phyloP scores from a whole-genome alignment of 2,797 vertebrate species.

The Chelon labrosus region DNA sequence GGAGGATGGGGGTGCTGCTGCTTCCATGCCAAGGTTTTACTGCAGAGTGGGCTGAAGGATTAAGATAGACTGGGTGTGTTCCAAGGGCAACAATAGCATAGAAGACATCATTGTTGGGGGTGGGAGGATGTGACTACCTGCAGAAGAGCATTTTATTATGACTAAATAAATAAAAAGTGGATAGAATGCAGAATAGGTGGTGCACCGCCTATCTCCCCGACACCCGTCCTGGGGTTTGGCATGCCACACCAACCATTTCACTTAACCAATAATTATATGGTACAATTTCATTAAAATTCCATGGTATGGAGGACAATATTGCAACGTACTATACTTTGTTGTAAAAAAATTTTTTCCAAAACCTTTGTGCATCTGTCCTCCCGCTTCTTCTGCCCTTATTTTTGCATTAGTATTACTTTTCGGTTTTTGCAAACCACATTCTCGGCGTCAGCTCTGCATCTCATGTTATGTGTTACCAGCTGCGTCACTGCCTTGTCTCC shows the following conservation, averaged over 20 bases:
- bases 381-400: constrained; percentile 6
- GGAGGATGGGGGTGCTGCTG: constrained; percentile 74
- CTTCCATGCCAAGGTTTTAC: constrained; percentile 84
- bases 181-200: constrained; percentile 19
- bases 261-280: neutral
- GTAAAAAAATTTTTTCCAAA: constrained; percentile 3
- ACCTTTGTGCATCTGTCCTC: constrained; percentile 20
- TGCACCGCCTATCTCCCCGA: neutral
- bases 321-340: constrained; percentile 15
- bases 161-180: constrained; percentile 51
- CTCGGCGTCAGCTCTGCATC: constrained; percentile 32
- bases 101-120: constrained; percentile 74
- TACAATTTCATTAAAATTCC: neutral
- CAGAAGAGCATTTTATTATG: constrained; percentile 59
- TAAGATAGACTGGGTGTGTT: constrained; percentile 85
- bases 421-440: constrained; percentile 12
- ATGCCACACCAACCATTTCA: constrained; percentile 16
- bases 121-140: constrained; percentile 82
- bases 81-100: constrained; percentile 79
- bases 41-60: constrained; percentile 85
- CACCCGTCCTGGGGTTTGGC: constrained; percentile 22
- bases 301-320: constrained; percentile 39
- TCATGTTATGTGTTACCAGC: constrained; percentile 6
- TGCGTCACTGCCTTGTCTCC: neutral
- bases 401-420: constrained; percentile 15